Conservation (phyloP, 2,797 vertebrate species). For the Alca torda region DNA sequence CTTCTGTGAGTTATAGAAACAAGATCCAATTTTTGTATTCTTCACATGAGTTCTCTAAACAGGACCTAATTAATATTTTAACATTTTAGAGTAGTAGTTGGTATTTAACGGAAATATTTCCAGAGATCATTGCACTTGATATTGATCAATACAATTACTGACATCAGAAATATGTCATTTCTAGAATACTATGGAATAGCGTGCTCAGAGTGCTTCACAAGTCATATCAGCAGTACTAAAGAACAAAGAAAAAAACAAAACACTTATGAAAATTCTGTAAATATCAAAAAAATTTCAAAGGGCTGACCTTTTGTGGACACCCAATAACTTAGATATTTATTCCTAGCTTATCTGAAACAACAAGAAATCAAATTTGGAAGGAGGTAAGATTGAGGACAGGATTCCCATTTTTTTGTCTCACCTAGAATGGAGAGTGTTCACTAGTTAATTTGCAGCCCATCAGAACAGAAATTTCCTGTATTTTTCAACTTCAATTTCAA, state of each 20-base stretch:
- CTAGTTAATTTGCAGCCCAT: background rate
- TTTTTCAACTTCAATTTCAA: background rate
- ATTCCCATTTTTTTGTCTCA: background rate
- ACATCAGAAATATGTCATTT: slow-evolving; percentile 2
- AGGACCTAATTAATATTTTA: slow-evolving; percentile 12
- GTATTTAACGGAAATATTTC: slow-evolving; percentile 19
- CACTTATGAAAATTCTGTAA: background rate
- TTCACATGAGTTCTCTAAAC: background rate
- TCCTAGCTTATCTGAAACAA: background rate
- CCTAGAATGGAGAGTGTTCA: background rate
- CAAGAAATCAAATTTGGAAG: background rate
- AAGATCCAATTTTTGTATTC: background rate
- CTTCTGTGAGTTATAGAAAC: background rate
- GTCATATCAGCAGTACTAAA: background rate
- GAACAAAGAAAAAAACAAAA: background rate
- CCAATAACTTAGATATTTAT: background rate
- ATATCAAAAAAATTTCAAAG: background rate
- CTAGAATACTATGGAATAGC: background rate
- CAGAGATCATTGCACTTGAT: background rate
- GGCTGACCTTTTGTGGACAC: background rate
- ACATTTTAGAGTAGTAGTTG: background rate
- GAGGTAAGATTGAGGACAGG: background rate
- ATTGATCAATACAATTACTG: background rate
- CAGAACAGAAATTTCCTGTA: background rate
- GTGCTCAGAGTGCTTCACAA: background rate